phyloP scores from a whole-genome alignment of 2,113 vertebrate genomes.

The Catagonus wagneri region DNA sequence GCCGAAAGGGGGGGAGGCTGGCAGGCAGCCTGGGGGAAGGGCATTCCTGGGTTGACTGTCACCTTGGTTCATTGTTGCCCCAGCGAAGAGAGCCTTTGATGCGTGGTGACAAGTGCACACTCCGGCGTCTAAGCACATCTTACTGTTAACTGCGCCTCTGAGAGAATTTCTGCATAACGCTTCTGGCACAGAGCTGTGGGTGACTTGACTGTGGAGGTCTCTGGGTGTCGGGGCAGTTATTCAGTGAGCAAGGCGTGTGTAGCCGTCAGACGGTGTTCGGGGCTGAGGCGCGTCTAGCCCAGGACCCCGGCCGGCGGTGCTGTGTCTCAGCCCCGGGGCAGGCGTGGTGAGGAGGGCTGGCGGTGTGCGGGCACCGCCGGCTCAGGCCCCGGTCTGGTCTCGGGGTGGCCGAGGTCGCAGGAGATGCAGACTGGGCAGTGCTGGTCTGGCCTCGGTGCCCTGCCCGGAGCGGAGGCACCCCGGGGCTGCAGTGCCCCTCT shows the following conservation, averaged over 20 bases:
- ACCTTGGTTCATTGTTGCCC: background rate
- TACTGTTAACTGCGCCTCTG: background rate
- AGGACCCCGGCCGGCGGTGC: too few relatives aligned
- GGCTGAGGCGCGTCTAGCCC: background rate
- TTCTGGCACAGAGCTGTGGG: background rate
- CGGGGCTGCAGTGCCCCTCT: too few relatives aligned
- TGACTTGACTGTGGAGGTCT: background rate
- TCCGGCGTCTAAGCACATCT: background rate
- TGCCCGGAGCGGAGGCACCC: background rate
- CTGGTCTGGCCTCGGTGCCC: background rate
- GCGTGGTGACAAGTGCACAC: background rate
- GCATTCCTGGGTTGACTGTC: background rate
- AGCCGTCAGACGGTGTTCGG: background rate
- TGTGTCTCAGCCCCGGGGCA: background rate
- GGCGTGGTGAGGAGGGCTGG: accelerated
- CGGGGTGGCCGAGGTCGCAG: background rate
- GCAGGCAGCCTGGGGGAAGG: background rate
- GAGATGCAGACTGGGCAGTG: too few relatives aligned
- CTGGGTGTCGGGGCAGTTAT: background rate
- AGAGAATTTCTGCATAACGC: background rate
- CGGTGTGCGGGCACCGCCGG: accelerated
- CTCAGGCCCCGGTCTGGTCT: background rate
- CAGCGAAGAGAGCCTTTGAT: background rate
- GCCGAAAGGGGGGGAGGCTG: background rate
- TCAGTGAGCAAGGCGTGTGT: background rate